phyloP scores from a whole-genome alignment of 2,888 invertebrate species.

The Neoaliturus tenellus region DNA sequence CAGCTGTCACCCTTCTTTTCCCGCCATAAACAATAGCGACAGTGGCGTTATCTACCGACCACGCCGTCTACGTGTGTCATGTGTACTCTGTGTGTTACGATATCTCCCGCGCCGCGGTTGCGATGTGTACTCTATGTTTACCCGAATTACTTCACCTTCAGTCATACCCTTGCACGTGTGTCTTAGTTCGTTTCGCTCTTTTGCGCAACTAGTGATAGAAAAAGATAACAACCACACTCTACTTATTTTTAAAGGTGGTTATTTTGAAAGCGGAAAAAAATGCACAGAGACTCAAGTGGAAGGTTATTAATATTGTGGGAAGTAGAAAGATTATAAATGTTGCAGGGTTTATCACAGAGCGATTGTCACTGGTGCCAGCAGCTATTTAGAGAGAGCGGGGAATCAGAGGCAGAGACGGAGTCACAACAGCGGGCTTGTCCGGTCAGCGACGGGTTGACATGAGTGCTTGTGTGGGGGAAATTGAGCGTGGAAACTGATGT shows the following conservation, averaged over 20 bases:
- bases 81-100: no score
- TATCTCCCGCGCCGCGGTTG: no score
- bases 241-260: no score
- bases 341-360: constrained; percentile 23
- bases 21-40: constrained; percentile 14
- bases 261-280: no score
- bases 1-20: background rate
- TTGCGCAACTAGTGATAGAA: no score
- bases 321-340: constrained; percentile 10
- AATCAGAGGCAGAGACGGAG: background rate
- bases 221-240: no score
- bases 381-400: constrained; percentile 16
- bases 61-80: no score
- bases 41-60: background rate
- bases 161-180: background rate
- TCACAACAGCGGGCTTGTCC: background rate
- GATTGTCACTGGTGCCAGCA: constrained; percentile 15
- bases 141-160: background rate
- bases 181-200: background rate
- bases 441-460: background rate
- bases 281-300: no score
- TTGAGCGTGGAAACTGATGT: background rate
- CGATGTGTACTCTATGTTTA: constrained; percentile 2
- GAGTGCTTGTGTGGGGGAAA: background rate
- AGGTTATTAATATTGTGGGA: constrained; percentile 6